phyloP scores from a whole-genome alignment of 2,888 invertebrate genomes.

The Limnephilus rhombicus region DNA sequence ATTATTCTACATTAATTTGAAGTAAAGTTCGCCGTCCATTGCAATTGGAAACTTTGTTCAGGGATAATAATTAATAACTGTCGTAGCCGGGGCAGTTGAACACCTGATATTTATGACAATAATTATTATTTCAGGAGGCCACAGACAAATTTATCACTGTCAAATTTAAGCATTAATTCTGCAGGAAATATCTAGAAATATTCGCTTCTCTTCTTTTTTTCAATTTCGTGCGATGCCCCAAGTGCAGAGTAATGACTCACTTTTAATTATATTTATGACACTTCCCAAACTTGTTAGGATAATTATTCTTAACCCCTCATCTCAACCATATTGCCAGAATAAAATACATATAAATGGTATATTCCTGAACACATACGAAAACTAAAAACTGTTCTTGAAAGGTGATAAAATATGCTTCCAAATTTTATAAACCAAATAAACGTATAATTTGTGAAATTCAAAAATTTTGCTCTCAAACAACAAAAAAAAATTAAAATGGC shows the following conservation, averaged over 20 bases:
- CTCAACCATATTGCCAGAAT: no score
- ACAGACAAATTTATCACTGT: conserved; percentile 58
- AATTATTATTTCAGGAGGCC: conserved; percentile 47
- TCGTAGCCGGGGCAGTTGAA: conserved; percentile 46
- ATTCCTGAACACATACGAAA: no score
- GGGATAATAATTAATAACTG: conserved; percentile 54
- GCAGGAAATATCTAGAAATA: neutral
- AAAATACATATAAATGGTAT: no score
- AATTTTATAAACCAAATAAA: no score
- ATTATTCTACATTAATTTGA: neutral
- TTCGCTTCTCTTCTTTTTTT: neutral
- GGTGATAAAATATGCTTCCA: no score
- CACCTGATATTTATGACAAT: conserved; percentile 62
- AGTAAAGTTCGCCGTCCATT: conserved; percentile 7
- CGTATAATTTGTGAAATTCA: no score
- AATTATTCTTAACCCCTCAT: no score
- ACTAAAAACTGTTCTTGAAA: no score
- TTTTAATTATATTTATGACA: neutral
- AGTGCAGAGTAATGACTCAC: conserved; percentile 4
- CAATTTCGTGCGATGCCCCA: no score
- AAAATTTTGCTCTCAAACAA: no score
- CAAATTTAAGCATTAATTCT: conserved; percentile 30
- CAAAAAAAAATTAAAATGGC: no score
- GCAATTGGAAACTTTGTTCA: neutral
- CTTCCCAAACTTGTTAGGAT: no score